Conservation (phyloP, 2,888 invertebrate genomes). For the Mimumesa dahlbomi region DNA sequence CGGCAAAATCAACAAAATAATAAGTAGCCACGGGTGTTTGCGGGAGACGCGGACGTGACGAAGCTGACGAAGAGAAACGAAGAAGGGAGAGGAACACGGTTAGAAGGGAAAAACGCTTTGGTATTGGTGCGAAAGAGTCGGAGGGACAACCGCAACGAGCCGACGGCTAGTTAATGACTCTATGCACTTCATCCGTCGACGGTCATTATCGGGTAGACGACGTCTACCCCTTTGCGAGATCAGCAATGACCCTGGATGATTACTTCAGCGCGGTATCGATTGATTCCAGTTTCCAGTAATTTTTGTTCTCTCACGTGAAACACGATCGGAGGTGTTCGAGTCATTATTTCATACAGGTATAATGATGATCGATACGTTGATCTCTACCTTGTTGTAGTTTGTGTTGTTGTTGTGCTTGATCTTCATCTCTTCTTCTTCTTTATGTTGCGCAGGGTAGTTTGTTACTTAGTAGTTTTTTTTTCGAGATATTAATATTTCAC, state of each 20-base stretch:
- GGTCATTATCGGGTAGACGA: constrained; percentile 59
- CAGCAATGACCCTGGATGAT: no score
- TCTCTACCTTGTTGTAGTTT: no score
- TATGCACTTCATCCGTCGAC: constrained; percentile 71
- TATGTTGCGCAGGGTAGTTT: no score
- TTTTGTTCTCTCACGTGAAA: neutral
- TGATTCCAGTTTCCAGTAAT: neutral
- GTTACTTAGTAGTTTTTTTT: no score
- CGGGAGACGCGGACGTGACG: constrained; percentile 50
- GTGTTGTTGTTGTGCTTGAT: no score
- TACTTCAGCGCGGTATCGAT: no score
- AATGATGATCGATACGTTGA: no score
- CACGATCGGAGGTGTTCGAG: no score
- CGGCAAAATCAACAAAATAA: constrained; percentile 70
- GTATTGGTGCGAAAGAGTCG: neutral
- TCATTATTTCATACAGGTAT: no score
- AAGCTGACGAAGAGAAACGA: constrained; percentile 40
- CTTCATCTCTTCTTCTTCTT: no score
- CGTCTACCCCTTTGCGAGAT: constrained; percentile 12
- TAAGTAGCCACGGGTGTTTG: constrained; percentile 58
- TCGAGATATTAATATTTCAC: no score
- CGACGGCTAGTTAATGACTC: constrained; percentile 75
- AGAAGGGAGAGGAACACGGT: neutral
- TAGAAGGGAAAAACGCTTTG: constrained; percentile 3
- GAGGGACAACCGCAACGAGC: constrained; percentile 71